A percentile compares a stretch with the other conserved stretches of the same genome.
These are phyloP conservation scores for Heterotis niloticus DNA, from an alignment of 2,113 vertebrate genomes.

Conservation along the genomic window DNA sequence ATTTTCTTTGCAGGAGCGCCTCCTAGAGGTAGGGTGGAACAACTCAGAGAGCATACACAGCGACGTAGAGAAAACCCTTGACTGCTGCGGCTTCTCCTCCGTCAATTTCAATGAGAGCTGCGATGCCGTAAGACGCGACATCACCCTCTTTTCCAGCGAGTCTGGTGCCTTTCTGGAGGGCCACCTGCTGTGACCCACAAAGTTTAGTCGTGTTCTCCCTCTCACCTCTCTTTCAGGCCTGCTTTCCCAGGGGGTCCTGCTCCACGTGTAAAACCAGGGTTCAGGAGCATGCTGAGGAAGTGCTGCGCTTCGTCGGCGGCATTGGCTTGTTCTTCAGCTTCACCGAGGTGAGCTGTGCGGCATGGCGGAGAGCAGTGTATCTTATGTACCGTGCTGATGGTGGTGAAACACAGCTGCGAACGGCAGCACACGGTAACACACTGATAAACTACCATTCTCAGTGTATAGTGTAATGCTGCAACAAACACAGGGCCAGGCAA, in stretches of 20 bases:
- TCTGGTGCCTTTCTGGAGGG: too few relatives aligned
- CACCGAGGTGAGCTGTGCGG: constrained; percentile 76
- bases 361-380: neutral
- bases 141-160: neutral
- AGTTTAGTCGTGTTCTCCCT: neutral
- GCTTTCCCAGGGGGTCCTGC: constrained; percentile 60
- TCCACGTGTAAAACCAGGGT: constrained; percentile 71
- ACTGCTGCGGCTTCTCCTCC: constrained; percentile 84
- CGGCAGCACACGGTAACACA: neutral
- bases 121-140: constrained; percentile 70
- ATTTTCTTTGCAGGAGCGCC: constrained; percentile 67
- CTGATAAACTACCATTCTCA: neutral
- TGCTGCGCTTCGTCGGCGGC: constrained; percentile 83
- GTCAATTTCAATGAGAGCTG: constrained; percentile 67
- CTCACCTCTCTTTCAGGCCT: too few relatives aligned
- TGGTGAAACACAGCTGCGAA: too few relatives aligned
- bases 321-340: constrained; percentile 97
- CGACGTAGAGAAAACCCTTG: constrained; percentile 84
- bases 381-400: too few relatives aligned
- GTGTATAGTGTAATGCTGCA: too few relatives aligned
- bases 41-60: constrained; percentile 73
- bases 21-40: constrained; percentile 91
- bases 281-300: constrained; percentile 75
- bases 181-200: too few relatives aligned
- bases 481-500: too few relatives aligned